Conservation (phyloP, 2,888 invertebrate species). For the Eudasyphora cyanicolor region DNA sequence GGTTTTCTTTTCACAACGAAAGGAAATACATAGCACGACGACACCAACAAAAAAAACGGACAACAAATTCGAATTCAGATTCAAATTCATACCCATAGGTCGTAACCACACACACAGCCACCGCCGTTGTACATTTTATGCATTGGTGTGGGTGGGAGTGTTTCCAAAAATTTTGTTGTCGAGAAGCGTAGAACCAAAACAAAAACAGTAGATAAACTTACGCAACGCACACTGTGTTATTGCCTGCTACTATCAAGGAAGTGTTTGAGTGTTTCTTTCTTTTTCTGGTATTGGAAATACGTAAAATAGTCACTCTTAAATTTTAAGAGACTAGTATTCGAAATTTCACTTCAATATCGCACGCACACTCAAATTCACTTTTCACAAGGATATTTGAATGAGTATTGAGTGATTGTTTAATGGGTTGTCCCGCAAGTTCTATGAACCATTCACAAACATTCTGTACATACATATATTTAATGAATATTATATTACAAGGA, state of each 20-base stretch:
- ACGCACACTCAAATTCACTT: too few relatives aligned
- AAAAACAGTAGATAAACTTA: conserved; percentile 35
- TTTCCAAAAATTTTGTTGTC: conserved; percentile 18
- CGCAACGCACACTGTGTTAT: conserved; percentile 17
- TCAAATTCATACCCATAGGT: background rate
- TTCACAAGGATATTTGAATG: conserved; percentile 11
- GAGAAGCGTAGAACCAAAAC: background rate
- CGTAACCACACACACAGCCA: background rate
- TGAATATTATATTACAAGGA: too few relatives aligned
- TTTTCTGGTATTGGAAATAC: too few relatives aligned
- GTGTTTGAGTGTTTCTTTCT: background rate
- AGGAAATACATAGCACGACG: background rate
- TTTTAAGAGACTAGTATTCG: too few relatives aligned
- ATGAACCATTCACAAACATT: too few relatives aligned
- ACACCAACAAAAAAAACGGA: background rate
- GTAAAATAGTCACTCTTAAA: too few relatives aligned
- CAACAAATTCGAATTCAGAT: background rate
- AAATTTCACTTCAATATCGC: too few relatives aligned
- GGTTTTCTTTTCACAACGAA: background rate
- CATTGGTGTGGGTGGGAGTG: background rate
- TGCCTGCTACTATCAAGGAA: background rate
- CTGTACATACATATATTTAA: too few relatives aligned
- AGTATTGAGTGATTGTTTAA: background rate
- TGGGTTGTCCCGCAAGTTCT: background rate
- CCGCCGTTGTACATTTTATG: background rate